Conservation (phyloP, 2,113 vertebrate genomes). For the Helogale parvula region DNA sequence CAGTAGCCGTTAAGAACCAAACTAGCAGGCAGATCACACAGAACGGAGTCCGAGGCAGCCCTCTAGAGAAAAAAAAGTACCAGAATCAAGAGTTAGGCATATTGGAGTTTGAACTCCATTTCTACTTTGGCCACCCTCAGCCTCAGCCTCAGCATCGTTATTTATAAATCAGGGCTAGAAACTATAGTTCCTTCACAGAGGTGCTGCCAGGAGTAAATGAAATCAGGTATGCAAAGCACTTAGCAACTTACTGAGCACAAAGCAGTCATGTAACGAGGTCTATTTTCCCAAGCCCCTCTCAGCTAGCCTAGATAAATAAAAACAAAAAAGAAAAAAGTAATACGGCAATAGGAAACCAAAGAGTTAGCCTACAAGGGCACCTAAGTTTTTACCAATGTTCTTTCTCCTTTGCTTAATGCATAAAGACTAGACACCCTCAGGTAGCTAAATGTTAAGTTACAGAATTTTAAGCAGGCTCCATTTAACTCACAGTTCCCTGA, state of each 20-base stretch:
- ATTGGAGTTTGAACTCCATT: not conserved
- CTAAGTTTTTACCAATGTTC: not conserved
- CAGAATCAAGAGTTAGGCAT: not conserved
- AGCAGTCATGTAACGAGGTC: not conserved
- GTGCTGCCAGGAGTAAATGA: not conserved
- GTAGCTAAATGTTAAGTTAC: not conserved
- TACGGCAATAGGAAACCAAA: not conserved
- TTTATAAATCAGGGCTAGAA: not conserved
- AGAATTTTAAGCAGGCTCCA: not conserved
- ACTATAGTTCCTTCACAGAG: not conserved
- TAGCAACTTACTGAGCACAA: not conserved
- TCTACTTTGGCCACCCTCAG: not conserved
- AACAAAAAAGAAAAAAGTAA: not conserved
- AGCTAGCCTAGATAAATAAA: not conserved
- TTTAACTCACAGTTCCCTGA: not conserved
- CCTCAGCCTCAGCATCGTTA: not conserved
- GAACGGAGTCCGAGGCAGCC: not conserved
- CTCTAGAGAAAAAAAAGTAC: not conserved
- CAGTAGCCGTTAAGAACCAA: not conserved
- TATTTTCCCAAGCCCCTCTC: not conserved
- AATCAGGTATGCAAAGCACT: not conserved
- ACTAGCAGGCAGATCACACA: not conserved
- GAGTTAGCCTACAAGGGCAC: not conserved
- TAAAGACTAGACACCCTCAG: not conserved
- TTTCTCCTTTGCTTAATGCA: not conserved